These are phyloP conservation scores for Saxidomus purpurata DNA, from an alignment of 1,140 invertebrate genomes.

Conservation along the genomic window DNA sequence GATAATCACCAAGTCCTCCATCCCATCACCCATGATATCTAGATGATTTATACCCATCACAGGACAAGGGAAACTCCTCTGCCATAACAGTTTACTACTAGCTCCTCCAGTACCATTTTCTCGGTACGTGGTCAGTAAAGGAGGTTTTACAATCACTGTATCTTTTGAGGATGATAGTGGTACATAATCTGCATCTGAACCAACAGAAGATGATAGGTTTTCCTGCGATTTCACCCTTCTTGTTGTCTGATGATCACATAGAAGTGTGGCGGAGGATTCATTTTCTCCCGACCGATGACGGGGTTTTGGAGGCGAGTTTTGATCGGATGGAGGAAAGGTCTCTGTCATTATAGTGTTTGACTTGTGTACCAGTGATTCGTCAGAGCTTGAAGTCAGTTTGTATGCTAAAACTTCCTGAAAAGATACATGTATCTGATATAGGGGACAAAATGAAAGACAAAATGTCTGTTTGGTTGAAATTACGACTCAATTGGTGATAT, in stretches of 20 bases:
- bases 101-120: neutral
- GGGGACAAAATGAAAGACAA: too few species aligned
- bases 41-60: constrained; percentile 89
- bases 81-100: constrained; percentile 76
- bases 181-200: constrained; percentile 41
- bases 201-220: constrained; percentile 60
- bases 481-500: too few species aligned
- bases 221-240: constrained; percentile 76
- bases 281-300: constrained; percentile 68
- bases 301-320: constrained; percentile 37
- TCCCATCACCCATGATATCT: constrained; percentile 91
- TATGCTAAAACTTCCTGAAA: constrained; percentile 89
- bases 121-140: neutral
- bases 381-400: constrained; percentile 78
- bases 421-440: too few species aligned
- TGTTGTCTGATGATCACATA: constrained; percentile 41
- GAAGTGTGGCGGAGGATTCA: constrained; percentile 62
- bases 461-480: too few species aligned
- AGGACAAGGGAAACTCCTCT: constrained; percentile 88
- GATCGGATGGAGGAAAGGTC: neutral
- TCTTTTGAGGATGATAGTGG: constrained; percentile 53
- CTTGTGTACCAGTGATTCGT: neutral
- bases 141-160: constrained; percentile 21
- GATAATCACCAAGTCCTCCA: constrained; percentile 90
- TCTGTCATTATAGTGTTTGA: neutral